Evolutionary conservation across 2,113 vertebrate species (phyloP), one percentile per base, ranked within the genome.

Genomic region (Eubucco bourcierii): DNA sequence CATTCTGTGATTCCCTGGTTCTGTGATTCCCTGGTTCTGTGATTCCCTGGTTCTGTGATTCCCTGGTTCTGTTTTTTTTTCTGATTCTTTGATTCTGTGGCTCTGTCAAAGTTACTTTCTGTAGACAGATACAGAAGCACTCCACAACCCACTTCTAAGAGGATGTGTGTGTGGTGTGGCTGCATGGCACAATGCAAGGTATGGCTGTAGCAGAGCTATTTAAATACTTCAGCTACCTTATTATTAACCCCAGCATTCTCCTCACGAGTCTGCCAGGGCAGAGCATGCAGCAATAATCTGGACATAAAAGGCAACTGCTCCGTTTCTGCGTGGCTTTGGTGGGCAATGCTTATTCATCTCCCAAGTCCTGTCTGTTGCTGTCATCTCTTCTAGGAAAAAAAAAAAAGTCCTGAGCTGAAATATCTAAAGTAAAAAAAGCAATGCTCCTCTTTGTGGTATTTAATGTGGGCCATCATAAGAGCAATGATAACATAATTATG

Each of bases 401-500:
- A n/a, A 61, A 39, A 39, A 39, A 39, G 37, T 39, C 37, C 59
- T 56, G 56, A 77, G 64, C 66, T 77, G 79, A 93, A 64, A 39
- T 39, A 39, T 39, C 71, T 75, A 87, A 91, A 95, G 89, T 95
- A 96, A 93, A 76, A 93, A 97, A 96, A 90, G 77, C 67, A 61
- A 58, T 53, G 82, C 84, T 66, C 16, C 46, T 91, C 56, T 88
- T 82, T 96, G 84, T 79, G 85, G 90, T 95, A 86, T 96, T 94
- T 94, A 95, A 97, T 97, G 83, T 76, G 68, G 78, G 87, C 90
- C 92, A 94, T 91, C 80, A 74, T 81, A 94, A 27, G 10, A 95
- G 93, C 93, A 93, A 91, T 88, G 94, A 95, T 97, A 96, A 92
- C 78, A 31, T 95, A 94, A 97, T 97, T 97, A 95, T 93, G 80